Evolutionary conservation across 2,113 vertebrate genomes (phyloP).

Genomic region (Saiga tatarica): DNA sequence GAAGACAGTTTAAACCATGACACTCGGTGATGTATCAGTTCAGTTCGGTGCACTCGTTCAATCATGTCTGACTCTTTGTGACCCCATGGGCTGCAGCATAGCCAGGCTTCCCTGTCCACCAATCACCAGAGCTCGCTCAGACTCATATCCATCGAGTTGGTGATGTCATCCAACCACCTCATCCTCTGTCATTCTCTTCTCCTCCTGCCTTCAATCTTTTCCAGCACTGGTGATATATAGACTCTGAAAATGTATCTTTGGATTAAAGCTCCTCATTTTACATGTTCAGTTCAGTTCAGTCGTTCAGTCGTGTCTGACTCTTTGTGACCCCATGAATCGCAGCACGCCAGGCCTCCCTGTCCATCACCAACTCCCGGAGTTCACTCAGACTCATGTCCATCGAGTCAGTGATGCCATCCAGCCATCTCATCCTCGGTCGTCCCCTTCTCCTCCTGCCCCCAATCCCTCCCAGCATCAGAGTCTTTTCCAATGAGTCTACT

Average conservation of each 20-base stretch:
- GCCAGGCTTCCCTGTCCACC: neutral
- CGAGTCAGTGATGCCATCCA: too few species aligned
- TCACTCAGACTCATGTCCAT: too few species aligned
- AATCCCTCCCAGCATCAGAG: too few species aligned
- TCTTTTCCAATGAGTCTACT: too few species aligned
- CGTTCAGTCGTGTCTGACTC: too few species aligned
- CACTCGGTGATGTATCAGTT: neutral
- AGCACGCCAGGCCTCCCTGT: too few species aligned
- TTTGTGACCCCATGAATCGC: too few species aligned
- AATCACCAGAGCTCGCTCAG: neutral
- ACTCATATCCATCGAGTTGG: neutral
- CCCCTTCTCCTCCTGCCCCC: too few species aligned
- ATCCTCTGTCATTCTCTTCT: neutral
- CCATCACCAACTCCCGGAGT: too few species aligned
- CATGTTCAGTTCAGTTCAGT: neutral
- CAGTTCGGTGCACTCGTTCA: neutral
- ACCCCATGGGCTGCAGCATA: neutral
- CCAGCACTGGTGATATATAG: neutral
- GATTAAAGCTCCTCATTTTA: neutral
- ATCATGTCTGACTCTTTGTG: neutral
- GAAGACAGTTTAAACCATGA: neutral
- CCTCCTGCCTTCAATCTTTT: neutral
- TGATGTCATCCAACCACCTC: neutral
- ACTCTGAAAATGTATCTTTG: neutral
- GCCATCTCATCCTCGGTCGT: too few species aligned